Evolutionary conservation across 2,888 invertebrate species (phyloP).

Genomic region (Agapostemon virescens): DNA sequence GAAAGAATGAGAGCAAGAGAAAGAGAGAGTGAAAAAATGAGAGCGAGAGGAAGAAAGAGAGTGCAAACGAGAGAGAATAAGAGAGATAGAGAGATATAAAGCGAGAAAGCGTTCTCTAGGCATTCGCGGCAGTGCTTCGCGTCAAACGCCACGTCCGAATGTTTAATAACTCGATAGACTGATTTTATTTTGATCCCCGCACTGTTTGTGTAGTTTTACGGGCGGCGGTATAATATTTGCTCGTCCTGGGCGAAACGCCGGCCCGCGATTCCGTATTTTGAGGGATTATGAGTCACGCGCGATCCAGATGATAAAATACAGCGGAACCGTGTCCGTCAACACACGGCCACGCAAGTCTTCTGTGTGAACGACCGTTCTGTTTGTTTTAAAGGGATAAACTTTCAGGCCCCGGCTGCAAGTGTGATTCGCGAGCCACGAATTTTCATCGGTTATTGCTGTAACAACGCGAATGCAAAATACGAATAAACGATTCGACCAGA

Average conservation of each 20-base stretch:
- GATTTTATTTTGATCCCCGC: slow-evolving; percentile 35
- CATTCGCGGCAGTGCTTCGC: not conserved
- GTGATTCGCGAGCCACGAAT: not conserved
- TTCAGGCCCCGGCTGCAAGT: not conserved
- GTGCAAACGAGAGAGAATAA: too few relatives aligned
- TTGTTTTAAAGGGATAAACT: not conserved
- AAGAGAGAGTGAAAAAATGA: too few relatives aligned
- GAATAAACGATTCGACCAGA: not conserved
- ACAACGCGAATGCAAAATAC: not conserved
- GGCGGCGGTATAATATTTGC: not conserved
- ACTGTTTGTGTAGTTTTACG: not conserved
- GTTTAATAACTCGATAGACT: slow-evolving; percentile 17
- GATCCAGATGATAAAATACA: slow-evolving; percentile 1
- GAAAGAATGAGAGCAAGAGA: too few relatives aligned
- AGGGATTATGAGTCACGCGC: not conserved
- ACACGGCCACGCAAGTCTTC: not conserved
- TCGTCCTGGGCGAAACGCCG: not conserved
- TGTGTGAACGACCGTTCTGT: not conserved
- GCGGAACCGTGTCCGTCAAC: not conserved
- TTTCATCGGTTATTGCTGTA: not conserved
- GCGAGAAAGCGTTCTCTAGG: not conserved
- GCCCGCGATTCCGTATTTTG: slow-evolving; percentile 2
- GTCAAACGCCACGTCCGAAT: not conserved
- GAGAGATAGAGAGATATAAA: too few relatives aligned
- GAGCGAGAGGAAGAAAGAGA: too few relatives aligned